phyloP scores from a whole-genome alignment of 2,113 vertebrate species.

The Myotis yumanensis region DNA sequence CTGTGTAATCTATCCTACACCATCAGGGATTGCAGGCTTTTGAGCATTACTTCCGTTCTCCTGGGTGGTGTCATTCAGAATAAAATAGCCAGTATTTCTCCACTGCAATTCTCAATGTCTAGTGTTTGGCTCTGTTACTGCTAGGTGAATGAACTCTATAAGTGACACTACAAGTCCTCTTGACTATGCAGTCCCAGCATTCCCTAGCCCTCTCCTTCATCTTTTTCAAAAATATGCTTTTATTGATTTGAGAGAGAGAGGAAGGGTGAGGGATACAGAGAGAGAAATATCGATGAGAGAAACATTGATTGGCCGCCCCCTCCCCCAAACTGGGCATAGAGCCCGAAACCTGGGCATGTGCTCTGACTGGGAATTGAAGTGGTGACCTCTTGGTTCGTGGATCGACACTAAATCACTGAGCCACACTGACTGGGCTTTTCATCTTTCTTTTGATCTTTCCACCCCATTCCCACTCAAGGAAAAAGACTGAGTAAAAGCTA shows the following conservation, averaged over 20 bases:
- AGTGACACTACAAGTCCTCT: background rate
- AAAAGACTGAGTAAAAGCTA: background rate
- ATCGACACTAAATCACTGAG: too few relatives aligned
- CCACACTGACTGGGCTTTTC: too few relatives aligned
- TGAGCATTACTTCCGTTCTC: background rate
- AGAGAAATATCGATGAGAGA: too few relatives aligned
- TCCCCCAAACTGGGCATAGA: too few relatives aligned
- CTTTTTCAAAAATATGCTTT: too few relatives aligned
- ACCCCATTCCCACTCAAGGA: background rate
- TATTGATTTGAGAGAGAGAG: too few relatives aligned
- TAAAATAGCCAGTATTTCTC: background rate
- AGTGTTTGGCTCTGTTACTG: background rate
- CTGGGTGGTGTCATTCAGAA: background rate
- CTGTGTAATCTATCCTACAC: background rate
- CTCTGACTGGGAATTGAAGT: too few relatives aligned
- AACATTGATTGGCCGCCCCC: too few relatives aligned
- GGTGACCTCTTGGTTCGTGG: too few relatives aligned
- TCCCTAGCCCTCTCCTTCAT: accelerated
- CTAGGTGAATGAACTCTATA: background rate
- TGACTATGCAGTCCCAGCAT: background rate
- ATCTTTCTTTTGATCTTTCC: background rate
- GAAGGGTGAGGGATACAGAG: too few relatives aligned
- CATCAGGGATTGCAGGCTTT: background rate
- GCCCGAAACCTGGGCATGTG: too few relatives aligned
- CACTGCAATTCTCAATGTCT: background rate